Base-by-base conservation (phyloP, 2,113 vertebrate species). In the Barnardius zonarius region DNA sequence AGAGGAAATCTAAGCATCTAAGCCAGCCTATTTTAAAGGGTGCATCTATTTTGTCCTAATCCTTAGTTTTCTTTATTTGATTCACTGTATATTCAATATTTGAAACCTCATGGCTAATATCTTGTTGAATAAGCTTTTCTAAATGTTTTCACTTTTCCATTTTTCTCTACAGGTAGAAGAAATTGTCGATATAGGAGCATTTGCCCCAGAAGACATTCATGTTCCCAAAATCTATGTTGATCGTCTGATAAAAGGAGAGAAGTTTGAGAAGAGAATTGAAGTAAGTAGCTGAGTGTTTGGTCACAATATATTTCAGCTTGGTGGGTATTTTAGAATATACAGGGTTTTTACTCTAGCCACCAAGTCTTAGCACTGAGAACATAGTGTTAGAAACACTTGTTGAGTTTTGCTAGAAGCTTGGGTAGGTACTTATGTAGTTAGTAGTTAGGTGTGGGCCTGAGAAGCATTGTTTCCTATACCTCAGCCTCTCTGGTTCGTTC, bases 211-310 rank as follows among this genome's bases (percentile, higher is more conserved):
- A 97, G 99, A 99, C 90, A 98, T 99, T 83, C 99, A 99, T 90
- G 98, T 99, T 95, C 99, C 99, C 51, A 99, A 99, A 96, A 98
- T 99, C 92, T 99, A 99, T 46, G 97, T 99, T n/a, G 98, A 99
- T 97, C 98, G 99, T 78, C 97, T 99, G 39, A 98, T 99, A 94
- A 97, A 99, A 85, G 99, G 99, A 78, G 97, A 95, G 51, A 93
- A 96, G 70, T 99, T 98, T 51, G 98, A 99, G 96, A 99, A 99
- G 95, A 98, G 99, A 95, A 99, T 99, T 87, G 99, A 99, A 98
- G 99, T 99, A 98, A 94, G 86, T 79, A 61, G 25, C 33, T 90
- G 68, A 77, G 37, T 17, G 69, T 14, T 90, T 76, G 18, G 61
- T 68, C 52, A 49, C 37, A 46, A 15, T 5, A 2, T 64, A 13